These are phyloP conservation scores for Diphyllodes magnificus DNA, from an alignment of 2,113 vertebrate genomes.

Conservation along the genomic window DNA sequence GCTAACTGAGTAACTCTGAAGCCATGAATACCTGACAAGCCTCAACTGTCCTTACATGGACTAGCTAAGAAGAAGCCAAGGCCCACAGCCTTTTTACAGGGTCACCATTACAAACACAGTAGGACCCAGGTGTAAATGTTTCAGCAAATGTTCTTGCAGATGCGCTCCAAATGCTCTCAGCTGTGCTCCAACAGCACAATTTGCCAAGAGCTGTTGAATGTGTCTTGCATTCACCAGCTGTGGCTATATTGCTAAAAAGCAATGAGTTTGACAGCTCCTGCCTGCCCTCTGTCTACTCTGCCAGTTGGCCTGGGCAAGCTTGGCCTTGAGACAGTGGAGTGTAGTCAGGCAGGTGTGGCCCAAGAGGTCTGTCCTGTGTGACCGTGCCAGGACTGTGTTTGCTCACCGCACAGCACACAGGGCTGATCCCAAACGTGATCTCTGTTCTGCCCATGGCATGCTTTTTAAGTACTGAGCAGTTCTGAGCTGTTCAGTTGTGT, in stretches of 20 bases:
- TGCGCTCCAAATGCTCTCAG: constrained; percentile 51
- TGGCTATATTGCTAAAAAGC: not conserved
- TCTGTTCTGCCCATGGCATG: not conserved
- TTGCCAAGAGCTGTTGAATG: constrained; percentile 42
- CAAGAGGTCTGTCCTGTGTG: not conserved
- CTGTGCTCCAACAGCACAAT: constrained; percentile 8
- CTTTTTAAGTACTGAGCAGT: not conserved
- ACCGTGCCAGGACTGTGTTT: not conserved
- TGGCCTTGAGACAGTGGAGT: not conserved
- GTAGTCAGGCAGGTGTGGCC: not conserved
- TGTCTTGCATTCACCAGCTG: not conserved
- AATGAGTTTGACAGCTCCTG: not conserved
- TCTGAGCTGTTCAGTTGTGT: not conserved
- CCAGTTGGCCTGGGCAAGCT: not conserved
- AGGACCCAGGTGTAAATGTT: constrained; percentile 33
- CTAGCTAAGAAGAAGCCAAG: not conserved
- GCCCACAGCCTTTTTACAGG: not conserved
- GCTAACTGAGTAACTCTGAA: not conserved
- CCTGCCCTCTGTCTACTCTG: not conserved
- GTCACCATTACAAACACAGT: not conserved
- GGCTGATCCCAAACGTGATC: not conserved
- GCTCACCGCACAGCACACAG: accelerated
- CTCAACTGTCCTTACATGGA: not conserved
- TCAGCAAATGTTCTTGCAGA: constrained; percentile 53
- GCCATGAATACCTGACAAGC: not conserved